phyloP scores from a whole-genome alignment of 1,140 invertebrate species.

The Camponotus pennsylvanicus region DNA sequence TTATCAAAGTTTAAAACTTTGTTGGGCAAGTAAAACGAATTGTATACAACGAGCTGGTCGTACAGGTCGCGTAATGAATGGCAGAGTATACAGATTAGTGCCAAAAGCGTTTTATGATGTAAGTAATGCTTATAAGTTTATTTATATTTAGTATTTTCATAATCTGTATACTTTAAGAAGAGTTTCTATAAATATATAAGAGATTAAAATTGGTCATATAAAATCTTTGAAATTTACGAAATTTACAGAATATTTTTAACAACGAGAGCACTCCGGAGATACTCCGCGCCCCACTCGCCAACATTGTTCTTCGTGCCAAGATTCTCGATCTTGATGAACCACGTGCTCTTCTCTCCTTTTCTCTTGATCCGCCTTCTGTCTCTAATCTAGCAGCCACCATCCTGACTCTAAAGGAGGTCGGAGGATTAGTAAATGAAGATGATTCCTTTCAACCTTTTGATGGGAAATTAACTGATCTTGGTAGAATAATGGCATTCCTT shows the following conservation, averaged over 20 bases:
- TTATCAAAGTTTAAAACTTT: conserved; percentile 92
- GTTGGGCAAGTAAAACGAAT: conserved; percentile 96
- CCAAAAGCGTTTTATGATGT: conserved; percentile 91
- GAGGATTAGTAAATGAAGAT: conserved; percentile 89
- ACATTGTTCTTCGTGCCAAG: conserved; percentile 93
- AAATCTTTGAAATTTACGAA: background rate
- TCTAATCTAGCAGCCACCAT: conserved; percentile 93
- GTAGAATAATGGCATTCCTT: conserved; percentile 92
- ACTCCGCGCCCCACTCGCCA: conserved; percentile 92
- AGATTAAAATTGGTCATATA: background rate
- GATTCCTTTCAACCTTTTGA: conserved; percentile 88
- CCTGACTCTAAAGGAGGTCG: conserved; percentile 94
- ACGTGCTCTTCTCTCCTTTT: conserved; percentile 92
- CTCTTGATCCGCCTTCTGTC: conserved; percentile 95
- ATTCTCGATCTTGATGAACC: conserved; percentile 94
- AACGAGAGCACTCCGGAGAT: conserved; percentile 92
- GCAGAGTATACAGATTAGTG: conserved; percentile 95
- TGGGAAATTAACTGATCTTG: conserved; percentile 96
- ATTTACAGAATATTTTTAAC: conserved; percentile 77
- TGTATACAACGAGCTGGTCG: conserved; percentile 96
- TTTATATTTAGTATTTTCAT: background rate
- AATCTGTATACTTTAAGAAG: background rate
- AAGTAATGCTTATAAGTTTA: conserved; percentile 69
- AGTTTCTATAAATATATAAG: background rate
- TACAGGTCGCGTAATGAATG: conserved; percentile 94